Base-by-base conservation (phyloP, 2,797 vertebrate genomes). In the Spatula versicolor region DNA sequence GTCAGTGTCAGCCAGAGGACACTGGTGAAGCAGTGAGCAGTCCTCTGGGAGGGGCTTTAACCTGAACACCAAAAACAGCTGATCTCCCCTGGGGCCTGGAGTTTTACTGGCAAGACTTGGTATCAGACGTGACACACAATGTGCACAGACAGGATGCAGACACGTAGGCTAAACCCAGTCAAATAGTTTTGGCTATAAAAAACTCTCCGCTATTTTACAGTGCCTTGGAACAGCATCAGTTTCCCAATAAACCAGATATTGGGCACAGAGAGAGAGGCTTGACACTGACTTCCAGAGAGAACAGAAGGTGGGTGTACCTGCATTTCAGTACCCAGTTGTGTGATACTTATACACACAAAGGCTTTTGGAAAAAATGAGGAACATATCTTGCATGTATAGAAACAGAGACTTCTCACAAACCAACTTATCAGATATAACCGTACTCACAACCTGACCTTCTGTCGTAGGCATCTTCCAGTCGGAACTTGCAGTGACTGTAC, bases 1-100 rank as follows among this genome's bases (percentile, higher is more conserved):
- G 41, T 15, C 2, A 5, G 15, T 11, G 15, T 35, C 3, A 1
- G 33, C n/a, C 52, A 45, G 58, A 67, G 48, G 59, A 77, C 43
- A 23, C 15, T 8, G 56, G 9, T 13, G 3, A 28, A 54, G 48
- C 28, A 59, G 33, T 1, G 3, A 43, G 55, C 50, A 7, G 17
- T 77, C 35, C 39, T 22, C 52, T 4, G 7, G 22, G 37, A 88
- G 48, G 6, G 13, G 31, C 13, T n/a, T 58, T 48, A 37, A 78
- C 39, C 62, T 25, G 7, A 64, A 46, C 46, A 58, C 41, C 73
- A 41, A 43, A 71, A 46, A 0, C 46, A 56, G 31, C 45, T 46
- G 6, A 31, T 43, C 0, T 0, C 15, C 56, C 35, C 18, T 0
- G 0, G 13, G 22, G 64, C 41, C 62, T 26, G 41, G 28, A 43